Evolutionary conservation across 2,888 invertebrate species (phyloP).

Genomic region (Amblyteles armatorius): DNA sequence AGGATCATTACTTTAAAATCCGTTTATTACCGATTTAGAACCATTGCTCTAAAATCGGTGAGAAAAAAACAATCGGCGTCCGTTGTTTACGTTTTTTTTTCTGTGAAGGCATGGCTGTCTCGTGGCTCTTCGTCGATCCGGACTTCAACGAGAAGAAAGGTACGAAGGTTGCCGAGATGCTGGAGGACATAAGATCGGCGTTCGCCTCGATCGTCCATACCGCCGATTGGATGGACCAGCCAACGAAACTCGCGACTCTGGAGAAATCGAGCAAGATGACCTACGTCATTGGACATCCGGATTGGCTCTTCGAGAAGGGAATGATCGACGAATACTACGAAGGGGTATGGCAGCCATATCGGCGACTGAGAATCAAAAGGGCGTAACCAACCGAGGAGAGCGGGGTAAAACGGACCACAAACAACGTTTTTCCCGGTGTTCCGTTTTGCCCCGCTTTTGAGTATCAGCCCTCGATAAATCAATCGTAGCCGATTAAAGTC

Average conservation of each 20-base stretch:
- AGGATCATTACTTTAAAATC: too few relatives aligned
- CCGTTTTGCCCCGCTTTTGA: neutral
- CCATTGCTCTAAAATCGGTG: neutral
- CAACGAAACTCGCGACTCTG: constrained; percentile 90
- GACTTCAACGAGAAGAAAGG: constrained; percentile 77
- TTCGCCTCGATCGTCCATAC: constrained; percentile 88
- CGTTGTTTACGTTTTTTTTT: too few relatives aligned
- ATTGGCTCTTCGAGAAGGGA: constrained; percentile 90
- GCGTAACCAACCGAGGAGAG: too few relatives aligned
- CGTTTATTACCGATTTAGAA: neutral
- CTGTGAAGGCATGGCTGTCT: constrained; percentile 82
- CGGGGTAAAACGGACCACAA: too few relatives aligned
- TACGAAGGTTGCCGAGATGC: constrained; percentile 89
- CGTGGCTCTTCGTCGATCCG: constrained; percentile 81
- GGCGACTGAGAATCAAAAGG: too few relatives aligned
- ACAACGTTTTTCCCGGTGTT: too few relatives aligned
- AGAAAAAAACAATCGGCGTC: too few relatives aligned
- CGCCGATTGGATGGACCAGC: constrained; percentile 91
- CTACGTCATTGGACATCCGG: constrained; percentile 91
- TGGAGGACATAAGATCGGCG: constrained; percentile 90
- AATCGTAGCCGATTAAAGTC: neutral
- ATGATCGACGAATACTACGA: constrained; percentile 89
- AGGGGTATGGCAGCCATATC: constrained; percentile 84
- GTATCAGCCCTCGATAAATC: neutral
- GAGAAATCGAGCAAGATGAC: constrained; percentile 91